Evolutionary conservation across 1,140 invertebrate genomes (phyloP).

Genomic region (Rhyacophila brunnea): DNA sequence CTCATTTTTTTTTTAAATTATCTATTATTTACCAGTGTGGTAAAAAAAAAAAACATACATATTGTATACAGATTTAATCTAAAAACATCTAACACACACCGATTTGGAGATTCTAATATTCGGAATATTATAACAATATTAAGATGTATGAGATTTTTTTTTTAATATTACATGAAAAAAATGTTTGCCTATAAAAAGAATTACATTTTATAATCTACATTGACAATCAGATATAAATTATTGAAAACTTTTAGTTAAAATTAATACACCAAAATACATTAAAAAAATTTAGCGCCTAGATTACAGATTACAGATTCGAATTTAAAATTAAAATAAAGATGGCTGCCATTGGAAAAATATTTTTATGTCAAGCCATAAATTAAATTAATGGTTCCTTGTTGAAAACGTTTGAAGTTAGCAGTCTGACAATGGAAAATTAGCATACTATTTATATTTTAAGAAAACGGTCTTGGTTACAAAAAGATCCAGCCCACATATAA

Average conservation of each 20-base stretch:
- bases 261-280: background rate
- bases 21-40: background rate
- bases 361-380: no score
- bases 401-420: no score
- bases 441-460: no score
- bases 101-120: background rate
- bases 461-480: no score
- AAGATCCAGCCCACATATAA: no score
- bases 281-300: background rate
- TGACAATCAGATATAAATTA: slow-evolving; percentile 3
- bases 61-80: background rate
- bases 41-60: slow-evolving; percentile 4
- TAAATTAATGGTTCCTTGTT: no score
- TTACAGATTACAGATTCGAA: background rate
- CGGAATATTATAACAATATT: background rate
- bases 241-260: background rate
- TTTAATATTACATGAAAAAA: background rate
- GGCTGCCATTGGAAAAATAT: no score
- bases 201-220: background rate
- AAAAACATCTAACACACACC: slow-evolving; percentile 6
- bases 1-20: background rate
- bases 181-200: background rate
- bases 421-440: no score
- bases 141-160: background rate
- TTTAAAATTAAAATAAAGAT: background rate